A percentile compares a stretch with the other conserved stretches of the same genome.
Evolutionary conservation across 1,140 invertebrate species (phyloP).

Genomic region (Carposina sasakii): DNA sequence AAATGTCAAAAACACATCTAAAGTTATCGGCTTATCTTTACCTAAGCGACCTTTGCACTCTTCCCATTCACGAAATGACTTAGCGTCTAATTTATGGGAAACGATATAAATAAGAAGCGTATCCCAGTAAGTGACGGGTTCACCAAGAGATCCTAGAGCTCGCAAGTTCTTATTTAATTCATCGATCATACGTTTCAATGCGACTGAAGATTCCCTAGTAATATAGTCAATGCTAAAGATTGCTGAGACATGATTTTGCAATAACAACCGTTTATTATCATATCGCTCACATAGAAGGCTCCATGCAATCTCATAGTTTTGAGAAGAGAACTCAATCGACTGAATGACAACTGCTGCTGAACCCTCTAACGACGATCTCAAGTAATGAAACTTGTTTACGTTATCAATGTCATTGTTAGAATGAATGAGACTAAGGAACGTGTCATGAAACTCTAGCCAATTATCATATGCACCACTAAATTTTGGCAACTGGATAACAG

Average conservation of each 20-base stretch:
- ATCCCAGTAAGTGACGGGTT: neutral
- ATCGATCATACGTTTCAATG: neutral
- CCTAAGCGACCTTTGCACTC: neutral
- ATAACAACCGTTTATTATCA: too few species aligned
- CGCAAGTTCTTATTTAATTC: conserved; percentile 1
- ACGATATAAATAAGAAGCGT: conserved; percentile 1
- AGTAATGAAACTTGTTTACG: too few species aligned
- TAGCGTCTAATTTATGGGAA: conserved; percentile 1
- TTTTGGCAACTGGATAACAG: too few species aligned
- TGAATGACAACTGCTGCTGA: too few species aligned
- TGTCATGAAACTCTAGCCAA: too few species aligned
- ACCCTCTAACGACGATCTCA: too few species aligned
- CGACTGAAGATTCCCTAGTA: neutral
- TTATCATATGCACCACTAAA: too few species aligned
- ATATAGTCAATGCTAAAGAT: neutral
- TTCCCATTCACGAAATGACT: neutral
- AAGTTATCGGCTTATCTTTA: neutral
- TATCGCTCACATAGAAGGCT: too few species aligned
- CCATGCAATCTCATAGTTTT: too few species aligned
- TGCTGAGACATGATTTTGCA: neutral
- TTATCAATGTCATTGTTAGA: too few species aligned
- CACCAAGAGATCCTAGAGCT: neutral
- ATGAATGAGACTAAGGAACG: too few species aligned
- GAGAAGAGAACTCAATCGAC: too few species aligned
- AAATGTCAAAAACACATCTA: neutral